Conservation (phyloP, 2,797 vertebrate genomes). For the Carapus acus region DNA sequence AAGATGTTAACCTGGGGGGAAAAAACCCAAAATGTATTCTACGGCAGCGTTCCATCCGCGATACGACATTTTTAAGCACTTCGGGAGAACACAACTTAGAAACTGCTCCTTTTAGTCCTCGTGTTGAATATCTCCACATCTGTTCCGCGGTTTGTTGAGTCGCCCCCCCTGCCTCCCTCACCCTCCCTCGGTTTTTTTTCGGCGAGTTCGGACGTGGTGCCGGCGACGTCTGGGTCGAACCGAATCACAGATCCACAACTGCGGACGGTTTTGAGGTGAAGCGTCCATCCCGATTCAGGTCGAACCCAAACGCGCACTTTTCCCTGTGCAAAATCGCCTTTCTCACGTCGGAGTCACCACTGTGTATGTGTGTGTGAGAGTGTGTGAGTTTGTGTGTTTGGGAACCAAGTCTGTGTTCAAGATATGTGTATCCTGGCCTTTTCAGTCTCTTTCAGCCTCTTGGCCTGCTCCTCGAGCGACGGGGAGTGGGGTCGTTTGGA, state of each 20-base stretch:
- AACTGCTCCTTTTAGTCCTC: constrained; percentile 40
- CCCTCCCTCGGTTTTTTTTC: no score
- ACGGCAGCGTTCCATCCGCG: constrained; percentile 32
- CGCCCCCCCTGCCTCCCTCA: constrained; percentile 26
- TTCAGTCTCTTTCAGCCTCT: constrained; percentile 79
- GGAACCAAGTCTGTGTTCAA: constrained; percentile 44
- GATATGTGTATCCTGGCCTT: constrained; percentile 76
- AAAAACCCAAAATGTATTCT: constrained; percentile 24
- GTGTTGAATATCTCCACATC: constrained; percentile 34
- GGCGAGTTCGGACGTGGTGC: constrained; percentile 16
- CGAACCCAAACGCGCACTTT: constrained; percentile 23
- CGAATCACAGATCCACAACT: constrained; percentile 38
- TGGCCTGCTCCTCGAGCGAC: constrained; percentile 74
- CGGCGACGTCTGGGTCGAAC: constrained; percentile 28
- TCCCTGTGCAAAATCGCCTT: constrained; percentile 37
- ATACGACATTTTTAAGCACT: constrained; percentile 35
- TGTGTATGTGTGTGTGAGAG: constrained; percentile 14
- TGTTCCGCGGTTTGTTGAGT: constrained; percentile 1
- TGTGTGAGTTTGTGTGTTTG: constrained; percentile 4
- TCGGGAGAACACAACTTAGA: constrained; percentile 26
- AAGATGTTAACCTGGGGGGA: constrained; percentile 37
- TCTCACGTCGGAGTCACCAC: constrained; percentile 36
- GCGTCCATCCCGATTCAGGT: constrained; percentile 36
- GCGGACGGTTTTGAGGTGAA: constrained; percentile 39
- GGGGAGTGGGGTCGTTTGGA: constrained; percentile 80